Percentiles rank a stretch among this genome's conserved stretches.
Evolutionary conservation across 1,140 invertebrate species (phyloP).

Genomic region (Bombus haemorrhoidalis): DNA sequence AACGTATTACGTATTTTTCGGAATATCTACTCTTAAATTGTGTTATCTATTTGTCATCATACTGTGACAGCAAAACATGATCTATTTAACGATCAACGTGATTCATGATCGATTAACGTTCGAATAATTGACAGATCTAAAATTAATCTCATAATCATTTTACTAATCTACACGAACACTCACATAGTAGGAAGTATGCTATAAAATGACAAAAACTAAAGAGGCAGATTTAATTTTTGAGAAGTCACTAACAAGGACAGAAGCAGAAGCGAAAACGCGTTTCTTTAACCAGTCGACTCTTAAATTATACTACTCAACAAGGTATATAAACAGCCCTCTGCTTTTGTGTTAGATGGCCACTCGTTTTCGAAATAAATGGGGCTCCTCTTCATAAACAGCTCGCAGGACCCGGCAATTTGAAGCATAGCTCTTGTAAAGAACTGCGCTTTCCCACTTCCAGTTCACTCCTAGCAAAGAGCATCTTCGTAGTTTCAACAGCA

Average conservation of each 20-base stretch:
- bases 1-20: no score
- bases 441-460: conserved; percentile 9
- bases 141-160: background rate
- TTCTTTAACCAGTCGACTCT: conserved; percentile 24
- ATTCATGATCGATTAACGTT: background rate
- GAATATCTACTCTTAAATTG: no score
- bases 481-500: background rate
- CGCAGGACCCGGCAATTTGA: background rate
- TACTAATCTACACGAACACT: no score
- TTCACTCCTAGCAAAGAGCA: background rate
- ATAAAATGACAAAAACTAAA: background rate
- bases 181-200: no score
- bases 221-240: background rate
- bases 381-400: conserved; percentile 22
- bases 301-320: conserved; percentile 9
- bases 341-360: conserved; percentile 15
- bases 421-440: conserved; percentile 1
- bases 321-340: background rate
- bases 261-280: background rate
- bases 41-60: no score
- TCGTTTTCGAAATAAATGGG: conserved; percentile 13
- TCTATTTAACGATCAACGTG: background rate
- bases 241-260: background rate
- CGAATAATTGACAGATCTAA: background rate
- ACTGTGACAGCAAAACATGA: background rate